Evolutionary conservation across 2,797 vertebrate species (phyloP).

Genomic region (Paramormyrops hopkinsi): DNA sequence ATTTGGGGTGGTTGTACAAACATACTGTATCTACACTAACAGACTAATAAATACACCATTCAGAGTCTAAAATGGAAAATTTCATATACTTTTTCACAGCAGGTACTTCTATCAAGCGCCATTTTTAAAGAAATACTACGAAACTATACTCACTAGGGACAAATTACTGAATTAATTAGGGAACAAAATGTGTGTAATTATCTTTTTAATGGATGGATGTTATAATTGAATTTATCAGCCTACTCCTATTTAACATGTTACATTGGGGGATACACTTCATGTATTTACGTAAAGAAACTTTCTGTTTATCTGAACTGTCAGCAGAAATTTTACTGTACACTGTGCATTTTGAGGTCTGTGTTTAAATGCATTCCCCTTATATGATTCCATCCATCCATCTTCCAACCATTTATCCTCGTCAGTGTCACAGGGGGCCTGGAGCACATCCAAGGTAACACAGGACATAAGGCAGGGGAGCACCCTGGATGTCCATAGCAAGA

Average conservation of each 20-base stretch:
- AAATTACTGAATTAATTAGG: not conserved
- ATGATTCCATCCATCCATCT: not conserved
- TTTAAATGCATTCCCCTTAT: not conserved
- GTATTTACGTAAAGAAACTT: not conserved
- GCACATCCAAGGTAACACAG: not conserved
- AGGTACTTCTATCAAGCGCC: not conserved
- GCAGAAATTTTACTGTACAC: not conserved
- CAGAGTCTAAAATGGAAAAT: not conserved
- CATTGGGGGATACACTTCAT: not conserved
- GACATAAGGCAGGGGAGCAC: not conserved
- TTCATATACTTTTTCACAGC: not conserved
- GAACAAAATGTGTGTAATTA: constrained; percentile 10
- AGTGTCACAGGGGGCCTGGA: not conserved
- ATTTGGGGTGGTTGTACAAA: not conserved
- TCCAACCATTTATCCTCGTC: not conserved
- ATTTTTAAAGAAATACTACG: not conserved
- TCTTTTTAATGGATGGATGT: not conserved
- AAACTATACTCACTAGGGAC: not conserved
- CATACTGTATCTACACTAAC: not conserved
- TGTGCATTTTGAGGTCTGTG: not conserved
- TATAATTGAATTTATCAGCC: not conserved
- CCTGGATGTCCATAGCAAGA: not conserved
- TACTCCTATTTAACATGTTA: not conserved
- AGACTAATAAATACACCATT: not conserved
- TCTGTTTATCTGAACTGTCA: not conserved